Evolutionary conservation across 2,113 vertebrate genomes (phyloP).

Genomic region (Azemiops feae): DNA sequence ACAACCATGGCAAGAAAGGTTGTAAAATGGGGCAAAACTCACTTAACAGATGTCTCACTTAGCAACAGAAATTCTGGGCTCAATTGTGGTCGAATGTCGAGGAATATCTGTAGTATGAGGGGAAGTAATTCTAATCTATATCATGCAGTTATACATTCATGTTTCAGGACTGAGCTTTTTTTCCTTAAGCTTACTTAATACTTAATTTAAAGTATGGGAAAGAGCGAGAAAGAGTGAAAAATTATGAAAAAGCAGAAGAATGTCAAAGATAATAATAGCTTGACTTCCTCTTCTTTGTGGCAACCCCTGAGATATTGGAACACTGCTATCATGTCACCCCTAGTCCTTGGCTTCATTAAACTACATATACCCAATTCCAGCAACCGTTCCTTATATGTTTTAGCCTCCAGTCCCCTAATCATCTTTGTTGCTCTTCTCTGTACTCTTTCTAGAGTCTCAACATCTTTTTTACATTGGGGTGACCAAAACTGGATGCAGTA

Average conservation of each 20-base stretch:
- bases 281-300: too few species aligned
- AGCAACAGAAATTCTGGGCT: neutral
- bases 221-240: conserved; percentile 80
- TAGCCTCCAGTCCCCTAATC: too few species aligned
- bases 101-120: neutral
- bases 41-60: neutral
- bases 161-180: neutral
- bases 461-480: too few species aligned
- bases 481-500: too few species aligned
- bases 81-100: neutral
- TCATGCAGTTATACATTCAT: neutral
- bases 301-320: too few species aligned
- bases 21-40: neutral
- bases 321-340: too few species aligned
- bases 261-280: conserved; percentile 62
- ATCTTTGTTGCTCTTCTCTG: too few species aligned
- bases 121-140: neutral
- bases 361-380: too few species aligned
- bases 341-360: too few species aligned
- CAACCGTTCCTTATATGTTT: too few species aligned
- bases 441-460: too few species aligned
- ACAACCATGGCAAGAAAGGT: neutral
- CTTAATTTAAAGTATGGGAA: conserved; percentile 78
- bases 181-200: neutral
- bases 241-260: conserved; percentile 79